Percentiles rank a stretch among this genome's conserved stretches.
These are phyloP conservation scores for Plusia festucae DNA, from an alignment of 2,888 invertebrate species.

Conservation along the genomic window DNA sequence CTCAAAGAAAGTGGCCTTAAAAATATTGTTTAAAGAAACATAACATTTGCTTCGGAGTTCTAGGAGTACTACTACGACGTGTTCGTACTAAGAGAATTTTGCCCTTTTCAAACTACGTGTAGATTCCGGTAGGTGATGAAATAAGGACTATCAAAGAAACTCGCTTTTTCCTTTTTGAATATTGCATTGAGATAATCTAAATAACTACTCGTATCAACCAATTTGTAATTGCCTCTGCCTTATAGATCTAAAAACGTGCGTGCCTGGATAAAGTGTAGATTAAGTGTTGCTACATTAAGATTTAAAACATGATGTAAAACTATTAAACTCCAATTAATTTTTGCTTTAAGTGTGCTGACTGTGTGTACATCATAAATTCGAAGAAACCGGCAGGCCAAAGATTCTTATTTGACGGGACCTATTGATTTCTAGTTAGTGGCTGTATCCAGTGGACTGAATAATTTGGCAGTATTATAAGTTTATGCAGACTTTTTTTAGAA, in stretches of 20 bases:
- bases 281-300: neutral
- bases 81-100: neutral
- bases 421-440: neutral
- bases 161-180: conserved; percentile 1
- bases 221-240: neutral
- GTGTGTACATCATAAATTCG: neutral
- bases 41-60: too few relatives aligned
- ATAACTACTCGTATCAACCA: neutral
- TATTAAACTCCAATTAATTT: neutral
- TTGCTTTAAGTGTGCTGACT: neutral
- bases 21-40: too few relatives aligned
- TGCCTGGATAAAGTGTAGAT: neutral
- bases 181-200: neutral
- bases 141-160: neutral
- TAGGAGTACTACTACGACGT: too few relatives aligned
- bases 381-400: neutral
- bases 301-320: neutral
- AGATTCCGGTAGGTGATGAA: neutral
- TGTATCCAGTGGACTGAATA: neutral
- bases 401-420: neutral
- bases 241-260: neutral
- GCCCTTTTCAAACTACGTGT: neutral
- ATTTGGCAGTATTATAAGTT: neutral
- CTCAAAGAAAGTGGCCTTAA: too few relatives aligned
- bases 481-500: neutral